Conservation (phyloP, 2,888 invertebrate genomes). For the Ormyrus thymus region DNA sequence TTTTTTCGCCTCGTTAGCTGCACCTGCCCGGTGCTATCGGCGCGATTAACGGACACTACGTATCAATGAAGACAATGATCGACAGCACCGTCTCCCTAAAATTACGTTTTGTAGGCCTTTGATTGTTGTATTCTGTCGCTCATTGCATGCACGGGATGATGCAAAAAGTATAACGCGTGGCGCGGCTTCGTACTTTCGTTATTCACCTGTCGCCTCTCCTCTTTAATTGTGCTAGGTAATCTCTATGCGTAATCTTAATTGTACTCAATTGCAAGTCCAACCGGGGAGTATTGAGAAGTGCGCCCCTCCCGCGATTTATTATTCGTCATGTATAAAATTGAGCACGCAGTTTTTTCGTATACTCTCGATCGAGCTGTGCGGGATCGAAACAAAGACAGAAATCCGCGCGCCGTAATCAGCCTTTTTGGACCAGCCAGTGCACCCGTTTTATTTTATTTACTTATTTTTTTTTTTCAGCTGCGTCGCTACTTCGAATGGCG, state of each 20-base stretch:
- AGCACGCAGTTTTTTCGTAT: conserved; percentile 49
- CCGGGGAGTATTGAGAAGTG: conserved; percentile 18
- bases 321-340: conserved; percentile 53
- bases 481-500: conserved; percentile 48
- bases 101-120: conserved; percentile 66
- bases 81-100: conserved; percentile 62
- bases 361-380: conserved; percentile 42
- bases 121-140: conserved; percentile 60
- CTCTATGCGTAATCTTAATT: conserved; percentile 8
- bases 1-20: conserved; percentile 37
- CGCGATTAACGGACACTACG: conserved; percentile 51
- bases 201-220: neutral
- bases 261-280: conserved; percentile 15
- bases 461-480: conserved; percentile 20
- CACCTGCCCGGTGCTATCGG: conserved; percentile 45
- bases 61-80: conserved; percentile 62
- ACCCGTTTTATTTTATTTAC: conserved; percentile 18
- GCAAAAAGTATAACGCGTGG: conserved; percentile 44
- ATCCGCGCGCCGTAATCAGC: conserved; percentile 51
- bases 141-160: conserved; percentile 39
- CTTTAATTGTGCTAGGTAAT: conserved; percentile 11
- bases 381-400: conserved; percentile 48
- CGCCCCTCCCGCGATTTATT: conserved; percentile 20
- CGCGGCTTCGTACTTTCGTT: conserved; percentile 46
- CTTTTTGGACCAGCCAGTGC: conserved; percentile 49